Conservation (phyloP, 2,113 vertebrate genomes). For the Accipiter cooperii region DNA sequence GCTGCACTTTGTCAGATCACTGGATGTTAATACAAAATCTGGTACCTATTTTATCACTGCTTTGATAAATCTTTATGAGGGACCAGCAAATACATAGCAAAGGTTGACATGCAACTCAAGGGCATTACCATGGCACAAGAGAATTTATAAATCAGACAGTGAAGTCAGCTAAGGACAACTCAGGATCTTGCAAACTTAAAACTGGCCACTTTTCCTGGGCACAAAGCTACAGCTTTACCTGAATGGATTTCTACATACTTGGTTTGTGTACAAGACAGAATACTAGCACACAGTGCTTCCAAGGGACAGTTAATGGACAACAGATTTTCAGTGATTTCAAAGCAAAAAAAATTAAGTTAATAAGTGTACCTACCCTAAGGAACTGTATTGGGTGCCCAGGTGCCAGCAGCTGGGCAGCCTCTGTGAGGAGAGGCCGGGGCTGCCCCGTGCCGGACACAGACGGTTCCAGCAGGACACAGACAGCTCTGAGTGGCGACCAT, state of each 20-base stretch:
- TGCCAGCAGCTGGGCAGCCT: rapidly evolving
- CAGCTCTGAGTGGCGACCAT: too few relatives aligned
- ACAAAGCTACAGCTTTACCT: background rate
- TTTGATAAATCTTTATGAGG: background rate
- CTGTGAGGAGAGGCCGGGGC: background rate
- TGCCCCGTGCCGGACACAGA: background rate
- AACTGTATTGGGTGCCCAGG: too few relatives aligned
- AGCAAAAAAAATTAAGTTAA: background rate
- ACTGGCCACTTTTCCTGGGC: too few relatives aligned
- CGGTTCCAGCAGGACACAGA: background rate
- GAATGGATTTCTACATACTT: background rate
- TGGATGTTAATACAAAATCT: background rate
- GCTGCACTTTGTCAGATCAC: background rate
- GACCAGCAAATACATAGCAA: background rate
- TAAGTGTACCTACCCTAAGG: background rate
- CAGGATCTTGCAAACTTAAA: background rate
- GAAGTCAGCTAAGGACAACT: background rate
- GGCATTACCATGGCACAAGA: background rate
- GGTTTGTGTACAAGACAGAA: too few relatives aligned
- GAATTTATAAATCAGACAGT: background rate
- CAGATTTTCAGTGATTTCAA: background rate
- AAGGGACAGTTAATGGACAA: background rate
- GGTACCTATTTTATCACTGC: background rate
- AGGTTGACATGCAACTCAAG: background rate
- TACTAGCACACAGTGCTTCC: background rate